Conservation (phyloP, 2,888 invertebrate genomes). For the Latrodectus elegans region DNA sequence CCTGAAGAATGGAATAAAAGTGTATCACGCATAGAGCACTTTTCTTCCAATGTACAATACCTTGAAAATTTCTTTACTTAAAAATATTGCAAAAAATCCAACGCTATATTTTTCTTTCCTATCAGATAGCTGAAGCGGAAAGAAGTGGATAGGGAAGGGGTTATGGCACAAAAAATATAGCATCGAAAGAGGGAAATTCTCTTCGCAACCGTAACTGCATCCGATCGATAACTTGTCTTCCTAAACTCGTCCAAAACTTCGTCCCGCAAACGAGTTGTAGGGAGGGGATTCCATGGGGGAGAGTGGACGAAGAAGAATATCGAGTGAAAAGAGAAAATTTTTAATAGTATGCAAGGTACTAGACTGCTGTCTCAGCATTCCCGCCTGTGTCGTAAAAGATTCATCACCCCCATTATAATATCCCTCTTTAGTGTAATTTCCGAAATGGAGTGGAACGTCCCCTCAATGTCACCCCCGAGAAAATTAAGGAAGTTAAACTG, state of each 20-base stretch:
- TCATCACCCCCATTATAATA: constrained; percentile 45
- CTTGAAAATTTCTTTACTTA: constrained; percentile 1
- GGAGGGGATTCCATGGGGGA: constrained; percentile 16
- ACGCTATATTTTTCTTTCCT: constrained; percentile 18
- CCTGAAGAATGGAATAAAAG: not conserved
- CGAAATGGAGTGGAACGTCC: constrained; percentile 21
- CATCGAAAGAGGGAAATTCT: not conserved
- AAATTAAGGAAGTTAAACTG: constrained; percentile 39
- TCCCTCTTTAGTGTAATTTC: constrained; percentile 46
- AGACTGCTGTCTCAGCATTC: constrained; percentile 18
- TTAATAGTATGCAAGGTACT: not conserved
- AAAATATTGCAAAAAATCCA: not conserved
- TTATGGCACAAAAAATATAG: constrained; percentile 4
- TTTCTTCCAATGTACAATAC: not conserved
- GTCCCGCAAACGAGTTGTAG: constrained; percentile 28
- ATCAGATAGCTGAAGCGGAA: constrained; percentile 21
- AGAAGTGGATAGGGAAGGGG: not conserved
- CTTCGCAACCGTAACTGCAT: constrained; percentile 16
- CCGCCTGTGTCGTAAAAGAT: constrained; percentile 41
- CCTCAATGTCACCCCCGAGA: constrained; percentile 35
- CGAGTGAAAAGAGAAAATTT: constrained; percentile 7
- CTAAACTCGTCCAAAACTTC: constrained; percentile 31
- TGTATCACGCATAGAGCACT: not conserved
- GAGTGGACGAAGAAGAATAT: constrained; percentile 1
- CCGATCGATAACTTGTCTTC: constrained; percentile 32